Evolutionary conservation across 2,797 vertebrate genomes (phyloP), one percentile per base, ranked within the genome.

Genomic region (Hyperoplus immaculatus): DNA sequence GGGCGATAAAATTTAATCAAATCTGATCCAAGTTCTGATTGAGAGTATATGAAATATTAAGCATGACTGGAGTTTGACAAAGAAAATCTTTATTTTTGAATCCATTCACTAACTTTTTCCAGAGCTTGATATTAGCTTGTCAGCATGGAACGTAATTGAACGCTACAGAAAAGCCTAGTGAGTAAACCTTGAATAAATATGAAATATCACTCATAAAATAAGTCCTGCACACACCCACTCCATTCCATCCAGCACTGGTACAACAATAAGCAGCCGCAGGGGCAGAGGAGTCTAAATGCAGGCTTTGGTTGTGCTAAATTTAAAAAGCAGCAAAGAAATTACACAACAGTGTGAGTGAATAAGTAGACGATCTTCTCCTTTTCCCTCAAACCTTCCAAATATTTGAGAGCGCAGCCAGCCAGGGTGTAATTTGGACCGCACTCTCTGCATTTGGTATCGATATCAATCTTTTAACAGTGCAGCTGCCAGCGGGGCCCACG

Each of bases 211-310:
- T 69, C 12, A 6, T 46, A 71, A 71, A 63, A 54, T 43, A 42
- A 71, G 15, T 56, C 68, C 45, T 56, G 45, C 59, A 54, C 18
- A 62, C 76, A 70, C 75, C 78, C 74, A 73, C 78, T 84, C 74
- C 61, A 78, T 86, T 86, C 80, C 75, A 69, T 59, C 78, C 69
- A 71, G 62, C 39, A 13, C 72, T 72, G 79, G 53, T 58, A 69
- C 70, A 69, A 72, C 45, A 75, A 81, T 68, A 59, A 43, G 46
- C 46, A 81, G 72, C 80, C 77, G 29, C 61, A 62, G 68, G 45
- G 77, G 82, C 58, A 74, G 67, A 69, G 46, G 36, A 72, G 67
- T 78, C 78, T 86, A 88, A 92, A 90, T 88, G 80, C 83, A 87
- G 81, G 53, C 65, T 80, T 78, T 43, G 67, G 71, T 62, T 72